Base-by-base conservation (phyloP, 2,113 vertebrate genomes). In the Gobio gobio region DNA sequence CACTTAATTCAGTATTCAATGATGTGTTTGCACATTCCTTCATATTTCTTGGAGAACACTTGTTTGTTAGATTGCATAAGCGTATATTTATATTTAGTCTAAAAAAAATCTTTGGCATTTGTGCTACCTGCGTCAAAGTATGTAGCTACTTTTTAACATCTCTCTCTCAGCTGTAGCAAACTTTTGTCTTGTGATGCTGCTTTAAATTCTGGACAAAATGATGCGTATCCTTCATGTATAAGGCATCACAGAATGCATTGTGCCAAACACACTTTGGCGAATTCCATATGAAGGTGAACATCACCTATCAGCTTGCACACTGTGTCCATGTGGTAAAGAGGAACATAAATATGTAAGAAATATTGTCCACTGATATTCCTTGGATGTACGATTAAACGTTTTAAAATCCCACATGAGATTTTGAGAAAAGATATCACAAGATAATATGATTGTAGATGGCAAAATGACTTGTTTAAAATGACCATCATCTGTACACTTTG, bases 1-100 rank as follows among this genome's bases (percentile, higher is more conserved):
- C 43, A 20, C 26, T 66, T 81, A 81, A 66, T 81, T 81, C 26
- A 81, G 24, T 68, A 68, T 66, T 81, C 40, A 79, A 29, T 64
- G 36, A 47, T 14, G 51, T 81, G 78, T 81, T 81, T 51, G 45
- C 45, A 78, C 76, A 51, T 81, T 68, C 78, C 26, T 81, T 68
- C 16, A 51, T 33, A 81, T 68, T 66, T 51, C 45, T 49, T 33
- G 9, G 45, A 49, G 36, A 79, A 29, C 78, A 29, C n/a, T 63
- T 63, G 56, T 43, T 78, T 78, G 58, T 63, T 63, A 79, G 58
- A 63, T 61, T 63, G 76, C 14, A 63, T 79, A 45, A 66, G 61
- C 16, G 5, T 81, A 8, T 51, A 36, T 49, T 80, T 64, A 18
- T 80, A 47, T 80, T 80, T 64, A 64, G 78, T 80, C 58, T 49